Percentiles rank a stretch among this genome's conserved stretches.
phyloP scores from a whole-genome alignment of 2,113 vertebrate species.

The Antigone vipio region DNA sequence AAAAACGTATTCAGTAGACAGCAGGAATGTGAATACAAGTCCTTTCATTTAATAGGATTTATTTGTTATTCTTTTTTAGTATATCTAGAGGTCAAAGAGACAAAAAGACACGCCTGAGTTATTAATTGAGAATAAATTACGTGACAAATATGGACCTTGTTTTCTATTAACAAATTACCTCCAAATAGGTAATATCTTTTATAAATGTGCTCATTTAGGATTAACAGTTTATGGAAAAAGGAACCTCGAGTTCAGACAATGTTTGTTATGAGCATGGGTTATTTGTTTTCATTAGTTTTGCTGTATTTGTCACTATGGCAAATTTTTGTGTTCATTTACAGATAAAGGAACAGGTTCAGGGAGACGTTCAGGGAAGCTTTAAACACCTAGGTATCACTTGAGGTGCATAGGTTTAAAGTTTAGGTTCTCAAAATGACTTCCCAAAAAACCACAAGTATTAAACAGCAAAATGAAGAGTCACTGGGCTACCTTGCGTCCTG shows the following conservation, averaged over 20 bases:
- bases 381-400: background rate
- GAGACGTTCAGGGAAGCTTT: background rate
- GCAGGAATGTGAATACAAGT: background rate
- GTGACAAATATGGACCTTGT: background rate
- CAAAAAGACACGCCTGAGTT: background rate
- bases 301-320: background rate
- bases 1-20: conserved; percentile 37
- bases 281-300: background rate
- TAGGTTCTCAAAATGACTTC: background rate
- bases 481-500: background rate
- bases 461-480: background rate
- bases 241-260: background rate
- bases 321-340: background rate
- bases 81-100: background rate
- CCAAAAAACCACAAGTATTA: background rate
- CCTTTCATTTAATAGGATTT: conserved; percentile 4
- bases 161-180: background rate
- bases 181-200: background rate
- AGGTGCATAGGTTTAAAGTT: background rate
- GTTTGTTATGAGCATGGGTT: background rate
- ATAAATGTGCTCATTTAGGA: background rate
- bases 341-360: background rate
- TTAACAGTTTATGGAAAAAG: background rate
- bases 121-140: background rate
- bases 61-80: background rate